phyloP scores from a whole-genome alignment of 2,113 vertebrate genomes.

The Calonectris borealis region DNA sequence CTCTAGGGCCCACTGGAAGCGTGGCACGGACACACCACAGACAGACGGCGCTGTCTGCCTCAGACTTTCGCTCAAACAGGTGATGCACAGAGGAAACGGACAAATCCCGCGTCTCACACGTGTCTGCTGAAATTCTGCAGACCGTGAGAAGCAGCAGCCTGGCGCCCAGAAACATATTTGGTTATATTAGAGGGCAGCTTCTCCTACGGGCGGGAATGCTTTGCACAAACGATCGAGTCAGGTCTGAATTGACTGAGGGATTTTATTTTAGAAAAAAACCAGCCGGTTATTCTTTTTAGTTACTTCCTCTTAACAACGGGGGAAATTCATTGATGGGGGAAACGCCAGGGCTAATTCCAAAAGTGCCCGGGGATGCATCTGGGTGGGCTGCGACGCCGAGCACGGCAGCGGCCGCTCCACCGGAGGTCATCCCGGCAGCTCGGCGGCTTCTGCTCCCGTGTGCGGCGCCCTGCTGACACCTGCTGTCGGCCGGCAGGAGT shows the following conservation, averaged over 20 bases:
- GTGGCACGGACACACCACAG: accelerated
- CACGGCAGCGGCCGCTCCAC: neutral
- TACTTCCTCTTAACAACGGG: neutral
- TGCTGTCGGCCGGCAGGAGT: neutral
- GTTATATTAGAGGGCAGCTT: neutral
- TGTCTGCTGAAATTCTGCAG: neutral
- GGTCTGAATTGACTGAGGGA: accelerated
- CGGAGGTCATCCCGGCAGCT: neutral
- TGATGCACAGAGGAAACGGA: neutral
- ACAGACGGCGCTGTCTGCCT: neutral
- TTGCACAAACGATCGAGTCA: accelerated
- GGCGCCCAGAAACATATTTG: neutral
- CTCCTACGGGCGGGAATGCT: accelerated
- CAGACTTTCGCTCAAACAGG: neutral
- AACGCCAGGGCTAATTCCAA: neutral
- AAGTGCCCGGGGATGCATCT: accelerated
- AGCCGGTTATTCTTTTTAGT: neutral
- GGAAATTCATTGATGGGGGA: accelerated
- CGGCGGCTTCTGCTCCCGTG: neutral
- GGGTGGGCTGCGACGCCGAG: neutral
- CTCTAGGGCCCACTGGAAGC: neutral
- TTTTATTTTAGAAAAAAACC: neutral
- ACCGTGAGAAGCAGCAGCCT: accelerated
- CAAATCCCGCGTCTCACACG: accelerated
- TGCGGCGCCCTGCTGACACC: neutral